Evolutionary conservation across 2,888 invertebrate genomes (phyloP).

Genomic region (Creontiades dilutus): DNA sequence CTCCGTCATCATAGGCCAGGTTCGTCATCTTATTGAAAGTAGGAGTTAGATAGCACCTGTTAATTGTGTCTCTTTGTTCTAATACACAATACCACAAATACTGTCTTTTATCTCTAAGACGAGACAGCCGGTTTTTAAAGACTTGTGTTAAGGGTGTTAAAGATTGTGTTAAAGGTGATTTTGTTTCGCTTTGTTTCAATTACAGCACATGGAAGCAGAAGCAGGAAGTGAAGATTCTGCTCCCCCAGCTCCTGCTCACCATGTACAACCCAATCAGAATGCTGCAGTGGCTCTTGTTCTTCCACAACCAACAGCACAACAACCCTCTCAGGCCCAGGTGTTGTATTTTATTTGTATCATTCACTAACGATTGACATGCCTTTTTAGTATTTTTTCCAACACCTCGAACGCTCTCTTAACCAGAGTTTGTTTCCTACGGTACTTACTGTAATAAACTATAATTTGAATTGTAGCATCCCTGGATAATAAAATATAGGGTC

Average conservation of each 20-base stretch:
- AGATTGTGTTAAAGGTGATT: too few relatives aligned
- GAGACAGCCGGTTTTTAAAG: not conserved
- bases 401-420: too few relatives aligned
- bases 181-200: not conserved
- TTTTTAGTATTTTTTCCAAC: not conserved
- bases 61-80: too few relatives aligned
- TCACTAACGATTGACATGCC: not conserved
- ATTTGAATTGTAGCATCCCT: too few relatives aligned
- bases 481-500: too few relatives aligned
- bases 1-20: conserved; percentile 68
- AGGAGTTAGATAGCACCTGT: too few relatives aligned
- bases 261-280: conserved; percentile 76
- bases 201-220: conserved; percentile 80
- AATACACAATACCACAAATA: too few relatives aligned
- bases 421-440: too few relatives aligned
- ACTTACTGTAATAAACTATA: too few relatives aligned
- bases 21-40: not conserved
- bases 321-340: conserved; percentile 68
- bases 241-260: conserved; percentile 74
- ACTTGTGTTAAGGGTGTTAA: too few relatives aligned
- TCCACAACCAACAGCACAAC: conserved; percentile 77
- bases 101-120: not conserved
- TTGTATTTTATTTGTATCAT: not conserved
- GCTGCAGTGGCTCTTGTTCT: conserved; percentile 76
- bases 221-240: conserved; percentile 76